A percentile compares a stretch with the other conserved stretches of the same genome.
Conservation (phyloP, 2,797 vertebrate genomes). For the Sebastes hubbsi region DNA sequence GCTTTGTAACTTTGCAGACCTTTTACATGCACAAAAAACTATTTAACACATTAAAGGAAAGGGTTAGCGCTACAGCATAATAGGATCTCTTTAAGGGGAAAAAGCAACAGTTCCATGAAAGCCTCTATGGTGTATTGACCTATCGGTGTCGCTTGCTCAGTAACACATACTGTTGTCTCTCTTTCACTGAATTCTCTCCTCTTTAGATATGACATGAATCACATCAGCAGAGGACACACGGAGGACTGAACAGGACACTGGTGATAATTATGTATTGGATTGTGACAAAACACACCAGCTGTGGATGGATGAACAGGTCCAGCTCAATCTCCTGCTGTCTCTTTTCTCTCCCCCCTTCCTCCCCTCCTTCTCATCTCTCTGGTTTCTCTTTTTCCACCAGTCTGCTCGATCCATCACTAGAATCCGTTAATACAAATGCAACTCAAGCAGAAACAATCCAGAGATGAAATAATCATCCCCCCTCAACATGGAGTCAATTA, state of each 20-base stretch:
- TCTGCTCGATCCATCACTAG: background rate
- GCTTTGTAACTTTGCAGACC: no score
- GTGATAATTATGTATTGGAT: conserved; percentile 63
- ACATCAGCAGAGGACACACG: conserved; percentile 43
- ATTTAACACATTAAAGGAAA: no score
- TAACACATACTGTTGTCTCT: background rate
- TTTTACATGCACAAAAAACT: no score
- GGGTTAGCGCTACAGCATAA: no score
- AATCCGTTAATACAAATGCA: conserved; percentile 30
- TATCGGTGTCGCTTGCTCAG: background rate
- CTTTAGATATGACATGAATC: conserved; percentile 32
- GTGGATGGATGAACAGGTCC: conserved; percentile 42
- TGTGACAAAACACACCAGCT: conserved; percentile 54
- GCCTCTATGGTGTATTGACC: background rate
- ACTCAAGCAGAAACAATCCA: conserved; percentile 35
- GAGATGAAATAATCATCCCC: conserved; percentile 47
- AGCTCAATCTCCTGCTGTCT: conserved; percentile 45
- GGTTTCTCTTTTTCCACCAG: conserved; percentile 11
- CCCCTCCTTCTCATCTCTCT: background rate
- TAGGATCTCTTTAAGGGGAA: no score
- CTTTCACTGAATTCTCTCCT: conserved; percentile 19
- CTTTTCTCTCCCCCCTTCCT: background rate
- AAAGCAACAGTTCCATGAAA: background rate
- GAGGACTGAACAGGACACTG: conserved; percentile 33
- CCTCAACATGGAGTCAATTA: conserved; percentile 64